Conservation (phyloP, 2,888 invertebrate genomes). For the Fragum sueziense region DNA sequence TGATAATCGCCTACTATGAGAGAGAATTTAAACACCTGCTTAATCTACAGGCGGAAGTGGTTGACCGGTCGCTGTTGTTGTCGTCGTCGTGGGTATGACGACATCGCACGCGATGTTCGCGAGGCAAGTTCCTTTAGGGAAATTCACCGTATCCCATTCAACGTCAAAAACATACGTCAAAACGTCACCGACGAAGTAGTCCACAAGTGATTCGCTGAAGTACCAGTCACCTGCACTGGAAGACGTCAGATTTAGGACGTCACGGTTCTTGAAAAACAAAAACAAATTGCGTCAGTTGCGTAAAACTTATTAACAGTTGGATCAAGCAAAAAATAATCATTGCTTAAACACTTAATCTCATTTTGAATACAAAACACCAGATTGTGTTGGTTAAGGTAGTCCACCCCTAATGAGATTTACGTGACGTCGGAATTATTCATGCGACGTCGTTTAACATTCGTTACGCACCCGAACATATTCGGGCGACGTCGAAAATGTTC, state of each 20-base stretch:
- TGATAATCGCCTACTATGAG: too few species aligned
- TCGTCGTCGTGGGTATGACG: background rate
- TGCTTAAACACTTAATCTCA: too few species aligned
- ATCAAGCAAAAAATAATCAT: too few species aligned
- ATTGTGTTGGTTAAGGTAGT: too few species aligned
- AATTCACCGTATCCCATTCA: background rate
- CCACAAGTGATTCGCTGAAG: background rate
- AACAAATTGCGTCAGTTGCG: background rate
- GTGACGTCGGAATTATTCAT: too few species aligned
- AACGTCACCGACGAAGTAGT: background rate
- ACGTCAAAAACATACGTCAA: background rate
- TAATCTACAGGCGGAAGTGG: background rate
- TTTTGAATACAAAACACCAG: too few species aligned
- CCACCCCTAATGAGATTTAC: too few species aligned
- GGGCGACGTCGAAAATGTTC: too few species aligned
- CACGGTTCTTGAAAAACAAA: background rate
- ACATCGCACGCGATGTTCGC: background rate
- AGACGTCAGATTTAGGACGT: background rate
- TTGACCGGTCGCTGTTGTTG: background rate
- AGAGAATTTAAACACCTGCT: too few species aligned
- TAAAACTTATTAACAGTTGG: too few species aligned
- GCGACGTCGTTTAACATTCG: too few species aligned
- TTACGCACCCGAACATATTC: too few species aligned
- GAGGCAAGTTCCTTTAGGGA: background rate
- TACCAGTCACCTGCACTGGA: background rate